phyloP scores from a whole-genome alignment of 2,113 vertebrate genomes.

The Odontophorus gujanensis region DNA sequence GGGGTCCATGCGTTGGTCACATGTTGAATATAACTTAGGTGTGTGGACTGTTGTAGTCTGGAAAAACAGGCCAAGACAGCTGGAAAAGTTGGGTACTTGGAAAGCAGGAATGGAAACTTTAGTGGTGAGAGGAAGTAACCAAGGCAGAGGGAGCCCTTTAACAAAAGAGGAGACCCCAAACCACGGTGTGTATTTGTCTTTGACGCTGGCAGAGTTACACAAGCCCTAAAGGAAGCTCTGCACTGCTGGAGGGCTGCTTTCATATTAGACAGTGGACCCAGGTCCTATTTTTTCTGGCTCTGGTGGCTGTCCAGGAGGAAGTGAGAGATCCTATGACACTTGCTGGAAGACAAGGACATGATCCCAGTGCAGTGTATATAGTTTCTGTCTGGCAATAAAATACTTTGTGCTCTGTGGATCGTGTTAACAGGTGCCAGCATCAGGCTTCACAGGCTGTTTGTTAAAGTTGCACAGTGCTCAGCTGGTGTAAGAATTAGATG shows the following conservation, averaged over 20 bases:
- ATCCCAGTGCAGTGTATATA: constrained; percentile 44
- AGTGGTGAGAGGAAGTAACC: not conserved
- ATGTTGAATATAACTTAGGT: constrained; percentile 1
- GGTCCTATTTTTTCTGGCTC: constrained; percentile 68
- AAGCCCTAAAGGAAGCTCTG: constrained; percentile 35
- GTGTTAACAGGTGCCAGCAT: constrained; percentile 59
- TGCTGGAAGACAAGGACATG: constrained; percentile 58
- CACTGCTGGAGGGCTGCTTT: constrained; percentile 57
- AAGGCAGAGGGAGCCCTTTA: not conserved
- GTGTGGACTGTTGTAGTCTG: not conserved
- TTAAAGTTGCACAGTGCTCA: not conserved
- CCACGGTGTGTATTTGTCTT: not conserved
- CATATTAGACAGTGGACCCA: constrained; percentile 49
- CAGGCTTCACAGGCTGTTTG: not conserved
- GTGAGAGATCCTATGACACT: constrained; percentile 57
- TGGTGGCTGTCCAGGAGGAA: constrained; percentile 58
- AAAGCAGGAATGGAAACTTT: constrained; percentile 23
- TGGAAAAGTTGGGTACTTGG: constrained; percentile 1
- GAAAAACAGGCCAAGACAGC: not conserved
- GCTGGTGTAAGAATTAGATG: not conserved
- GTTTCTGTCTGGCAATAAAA: constrained; percentile 61
- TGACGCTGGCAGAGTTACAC: constrained; percentile 14
- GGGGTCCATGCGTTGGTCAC: not conserved
- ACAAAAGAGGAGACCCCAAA: not conserved
- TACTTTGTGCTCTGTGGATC: not conserved